Evolutionary conservation across 2,797 vertebrate species (phyloP).

Genomic region (Brachyalestes nurse): DNA sequence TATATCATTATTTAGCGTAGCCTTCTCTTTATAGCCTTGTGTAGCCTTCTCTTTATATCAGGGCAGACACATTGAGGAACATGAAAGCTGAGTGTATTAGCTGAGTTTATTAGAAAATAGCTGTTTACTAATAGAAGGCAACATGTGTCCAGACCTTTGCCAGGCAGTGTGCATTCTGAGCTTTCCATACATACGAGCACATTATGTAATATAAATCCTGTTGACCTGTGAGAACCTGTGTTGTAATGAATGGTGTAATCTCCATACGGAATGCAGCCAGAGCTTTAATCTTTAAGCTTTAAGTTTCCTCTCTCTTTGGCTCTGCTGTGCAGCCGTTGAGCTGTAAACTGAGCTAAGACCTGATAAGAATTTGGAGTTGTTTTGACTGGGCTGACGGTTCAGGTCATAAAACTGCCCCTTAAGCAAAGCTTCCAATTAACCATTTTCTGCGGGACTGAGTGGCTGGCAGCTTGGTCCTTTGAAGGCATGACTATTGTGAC

Average conservation of each 20-base stretch:
- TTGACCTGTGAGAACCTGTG: neutral
- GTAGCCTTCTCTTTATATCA: no score
- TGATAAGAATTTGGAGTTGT: conserved; percentile 4
- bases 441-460: neutral
- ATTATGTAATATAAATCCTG: neutral
- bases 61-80: no score
- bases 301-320: neutral
- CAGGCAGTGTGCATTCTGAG: neutral
- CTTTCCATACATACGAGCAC: neutral
- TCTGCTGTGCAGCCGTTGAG: conserved; percentile 4
- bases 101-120: neutral
- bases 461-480: neutral
- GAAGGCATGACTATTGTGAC: neutral
- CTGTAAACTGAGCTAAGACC: conserved; percentile 6
- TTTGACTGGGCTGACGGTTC: neutral
- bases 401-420: neutral
- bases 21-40: no score
- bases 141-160: neutral
- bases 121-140: neutral
- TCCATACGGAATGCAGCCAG: neutral
- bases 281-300: conserved; percentile 19
- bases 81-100: no score
- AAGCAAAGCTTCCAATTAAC: conserved; percentile 1
- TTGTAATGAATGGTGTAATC: conserved; percentile 13
- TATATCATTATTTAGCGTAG: no score